Conservation (phyloP, 2,888 invertebrate species). For the Chironomus tentans region DNA sequence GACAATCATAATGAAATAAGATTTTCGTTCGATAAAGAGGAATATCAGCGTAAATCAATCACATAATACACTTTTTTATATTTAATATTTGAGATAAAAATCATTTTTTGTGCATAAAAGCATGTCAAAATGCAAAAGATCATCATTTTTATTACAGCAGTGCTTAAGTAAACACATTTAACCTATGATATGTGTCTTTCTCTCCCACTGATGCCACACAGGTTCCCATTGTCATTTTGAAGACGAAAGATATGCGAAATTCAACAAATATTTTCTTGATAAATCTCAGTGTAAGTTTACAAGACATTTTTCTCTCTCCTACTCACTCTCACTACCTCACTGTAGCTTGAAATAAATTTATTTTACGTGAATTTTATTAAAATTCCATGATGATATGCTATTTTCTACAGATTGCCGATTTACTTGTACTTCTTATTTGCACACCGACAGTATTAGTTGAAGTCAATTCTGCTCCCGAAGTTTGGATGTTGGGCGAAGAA, state of each 20-base stretch:
- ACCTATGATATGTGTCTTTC: not conserved
- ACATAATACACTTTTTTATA: no score
- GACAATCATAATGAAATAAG: no score
- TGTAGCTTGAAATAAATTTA: no score
- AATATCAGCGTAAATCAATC: no score
- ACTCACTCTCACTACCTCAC: not conserved
- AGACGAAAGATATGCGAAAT: slow-evolving; percentile 88
- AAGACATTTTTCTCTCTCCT: not conserved
- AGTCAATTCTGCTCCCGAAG: slow-evolving; percentile 81
- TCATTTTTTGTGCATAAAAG: slow-evolving; percentile 5
- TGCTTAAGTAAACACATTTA: not conserved
- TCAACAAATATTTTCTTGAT: slow-evolving; percentile 92
- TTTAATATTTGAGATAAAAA: no score
- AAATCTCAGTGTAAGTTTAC: slow-evolving; percentile 63
- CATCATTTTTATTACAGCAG: not conserved
- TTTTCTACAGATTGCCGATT: slow-evolving; percentile 52
- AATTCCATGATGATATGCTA: no score
- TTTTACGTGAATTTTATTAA: no score
- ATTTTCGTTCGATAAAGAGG: no score
- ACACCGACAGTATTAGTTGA: slow-evolving; percentile 92
- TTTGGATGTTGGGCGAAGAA: slow-evolving; percentile 85
- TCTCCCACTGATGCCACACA: slow-evolving; percentile 28
- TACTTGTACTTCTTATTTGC: slow-evolving; percentile 83
- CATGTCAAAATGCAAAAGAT: no score
- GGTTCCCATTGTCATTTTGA: slow-evolving; percentile 80